phyloP scores from a whole-genome alignment of 2,113 vertebrate species.

The Varanus komodoensis region DNA sequence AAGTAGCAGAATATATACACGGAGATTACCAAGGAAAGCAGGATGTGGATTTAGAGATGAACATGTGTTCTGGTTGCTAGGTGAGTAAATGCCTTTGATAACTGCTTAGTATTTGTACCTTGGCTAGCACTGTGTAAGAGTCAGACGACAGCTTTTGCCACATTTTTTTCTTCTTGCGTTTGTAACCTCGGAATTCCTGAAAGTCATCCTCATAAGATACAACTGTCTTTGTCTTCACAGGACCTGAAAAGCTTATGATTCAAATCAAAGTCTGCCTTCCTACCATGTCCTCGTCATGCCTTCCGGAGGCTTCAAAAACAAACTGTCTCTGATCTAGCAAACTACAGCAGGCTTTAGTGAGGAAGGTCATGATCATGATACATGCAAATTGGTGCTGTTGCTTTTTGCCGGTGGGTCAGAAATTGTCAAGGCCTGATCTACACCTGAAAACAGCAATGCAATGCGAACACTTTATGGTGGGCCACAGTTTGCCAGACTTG shows the following conservation, averaged over 20 bases:
- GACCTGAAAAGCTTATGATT: not conserved
- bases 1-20: conserved; percentile 9
- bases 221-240: not conserved
- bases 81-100: conserved; percentile 6
- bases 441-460: not conserved
- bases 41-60: conserved; percentile 22
- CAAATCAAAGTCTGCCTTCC: not conserved
- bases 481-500: not conserved
- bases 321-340: no score
- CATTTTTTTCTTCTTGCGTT: not conserved
- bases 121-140: not conserved
- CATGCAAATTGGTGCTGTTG: no score
- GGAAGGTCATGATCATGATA: no score
- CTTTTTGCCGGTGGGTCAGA: not conserved
- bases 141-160: not conserved
- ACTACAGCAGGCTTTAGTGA: no score
- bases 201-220: not conserved
- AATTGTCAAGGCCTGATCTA: not conserved
- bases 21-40: not conserved
- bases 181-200: not conserved
- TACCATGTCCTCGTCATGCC: not conserved
- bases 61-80: conserved; percentile 6
- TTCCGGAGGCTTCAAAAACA: no score
- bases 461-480: not conserved
- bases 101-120: not conserved